Evolutionary conservation across 1,140 invertebrate species (phyloP), one percentile per base, ranked within the genome.

Genomic region (Solen grandis): DNA sequence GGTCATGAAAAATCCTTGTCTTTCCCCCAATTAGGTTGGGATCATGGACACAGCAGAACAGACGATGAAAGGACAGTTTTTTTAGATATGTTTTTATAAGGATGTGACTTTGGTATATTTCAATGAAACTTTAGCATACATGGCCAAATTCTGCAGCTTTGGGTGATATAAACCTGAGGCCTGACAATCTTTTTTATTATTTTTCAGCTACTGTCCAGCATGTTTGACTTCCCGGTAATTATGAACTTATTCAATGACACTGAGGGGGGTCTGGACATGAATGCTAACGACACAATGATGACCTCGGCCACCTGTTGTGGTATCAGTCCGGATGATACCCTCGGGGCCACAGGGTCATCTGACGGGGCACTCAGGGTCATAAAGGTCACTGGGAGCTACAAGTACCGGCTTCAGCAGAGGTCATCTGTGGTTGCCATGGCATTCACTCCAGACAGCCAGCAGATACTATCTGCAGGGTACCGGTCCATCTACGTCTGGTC

Each of bases 221-320:
- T 87, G 60, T 88, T 88, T 81, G 87, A 88, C 16, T 87, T 82
- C 70, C 87, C 87, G 1, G 50, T 88, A 13, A 54, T 86, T 19
- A 50, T 86, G 19, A 57, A 81, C 59, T 38, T 86, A 14, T 50
- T 38, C 13, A 55, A 55, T 16, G 29, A 60, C n/a, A 57, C 65
- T 10, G 79, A 73, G 5, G 36, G 14, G 19, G 50, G 60, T 35
- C 14, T 70, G 1, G 8, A 27, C 50, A 76, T 83, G 55, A 50
- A 76, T 0, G 79, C 84, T 13, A 65, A 84, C 41, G 87, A 89
- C 66, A 85, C 81, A 4, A 81, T 84, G 70, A 89, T 89, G 88
- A 74, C 62, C 41, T 68, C 70, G 27, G 76, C 81, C 5, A 69
- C 70, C 13, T 83, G 80, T 54, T 57, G 86, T 13, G 77, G 27